Base-by-base conservation (phyloP, 2,113 vertebrate genomes). In the Macquaria australasica region DNA sequence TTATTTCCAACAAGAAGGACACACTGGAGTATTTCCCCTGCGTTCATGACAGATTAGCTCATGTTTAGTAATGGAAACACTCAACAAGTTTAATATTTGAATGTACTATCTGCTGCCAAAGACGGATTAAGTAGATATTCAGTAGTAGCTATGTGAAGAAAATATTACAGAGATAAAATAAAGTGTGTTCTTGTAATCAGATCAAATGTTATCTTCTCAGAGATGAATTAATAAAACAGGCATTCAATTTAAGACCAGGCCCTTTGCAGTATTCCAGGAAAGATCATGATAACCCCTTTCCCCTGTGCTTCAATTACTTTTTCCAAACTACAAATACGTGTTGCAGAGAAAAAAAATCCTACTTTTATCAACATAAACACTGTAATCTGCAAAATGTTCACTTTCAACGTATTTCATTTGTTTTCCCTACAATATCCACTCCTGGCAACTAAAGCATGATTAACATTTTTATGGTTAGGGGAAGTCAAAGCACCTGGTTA, bases 101-200 rank as follows among this genome's bases (percentile, higher is more conserved):
- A 62, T 37, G 31, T 62, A 50, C 63, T 53, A 73, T 63, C 59
- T 72, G 80, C 72, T 63, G 62, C 69, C 60, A 83, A 25, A 56
- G 28, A 68, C 9, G 0, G 60, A 68, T 58, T 79, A 85, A 74
- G 58, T 41, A 39, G 64, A 66, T 45, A 37, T 12, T 12, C 55
- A 20, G 8, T 50, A 11, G 25, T 18, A n/a, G n/a, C n/a, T n/a
- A 56, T 67, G 48, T 60, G 58, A 58, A 76, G 45, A 67, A 72
- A 70, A 71, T 31, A 39, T 53, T 11, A 48, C 25, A 41, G 28
- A 51, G 18, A 80, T 56, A 21, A 77, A 85, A 63, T 34, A 59
- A 37, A 83, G 15, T 21, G 41, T 37, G 2, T 75, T 53, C 8
- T 25, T 63, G 34, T 45, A 56, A 81, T 76, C 58, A 53, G 21